phyloP scores from a whole-genome alignment of 2,888 invertebrate genomes.

The Charanyca ferruginea region DNA sequence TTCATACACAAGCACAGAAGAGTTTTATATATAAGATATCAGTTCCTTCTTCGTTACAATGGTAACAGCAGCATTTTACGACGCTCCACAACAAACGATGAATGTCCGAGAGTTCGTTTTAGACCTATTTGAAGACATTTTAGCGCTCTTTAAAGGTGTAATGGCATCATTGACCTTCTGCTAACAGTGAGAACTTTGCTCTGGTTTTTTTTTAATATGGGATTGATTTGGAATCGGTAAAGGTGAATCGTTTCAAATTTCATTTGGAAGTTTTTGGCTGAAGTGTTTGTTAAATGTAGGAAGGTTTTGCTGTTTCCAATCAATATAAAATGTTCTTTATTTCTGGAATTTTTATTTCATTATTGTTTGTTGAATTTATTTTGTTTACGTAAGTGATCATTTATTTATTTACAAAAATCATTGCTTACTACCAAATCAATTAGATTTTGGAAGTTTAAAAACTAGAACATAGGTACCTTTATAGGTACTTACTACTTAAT shows the following conservation, averaged over 20 bases:
- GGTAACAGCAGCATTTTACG: constrained; percentile 30
- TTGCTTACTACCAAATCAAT: no score
- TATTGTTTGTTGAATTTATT: no score
- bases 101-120: constrained; percentile 23
- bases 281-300: not conserved
- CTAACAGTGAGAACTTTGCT: not conserved
- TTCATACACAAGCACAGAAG: no score
- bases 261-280: not conserved
- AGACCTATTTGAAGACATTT: constrained; percentile 25
- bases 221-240: not conserved
- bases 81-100: constrained; percentile 23
- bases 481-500: no score
- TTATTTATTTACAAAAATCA: no score
- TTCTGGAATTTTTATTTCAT: not conserved
- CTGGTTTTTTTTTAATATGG: not conserved
- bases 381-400: no score
- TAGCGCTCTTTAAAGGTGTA: constrained; percentile 19
- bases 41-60: not conserved
- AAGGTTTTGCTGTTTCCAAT: not conserved
- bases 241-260: not conserved
- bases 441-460: no score
- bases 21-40: no score
- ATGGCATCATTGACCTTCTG: constrained; percentile 10
- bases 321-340: not conserved
- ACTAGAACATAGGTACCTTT: no score